Conservation (phyloP, 2,797 vertebrate species). For the Microtus obscurus region DNA sequence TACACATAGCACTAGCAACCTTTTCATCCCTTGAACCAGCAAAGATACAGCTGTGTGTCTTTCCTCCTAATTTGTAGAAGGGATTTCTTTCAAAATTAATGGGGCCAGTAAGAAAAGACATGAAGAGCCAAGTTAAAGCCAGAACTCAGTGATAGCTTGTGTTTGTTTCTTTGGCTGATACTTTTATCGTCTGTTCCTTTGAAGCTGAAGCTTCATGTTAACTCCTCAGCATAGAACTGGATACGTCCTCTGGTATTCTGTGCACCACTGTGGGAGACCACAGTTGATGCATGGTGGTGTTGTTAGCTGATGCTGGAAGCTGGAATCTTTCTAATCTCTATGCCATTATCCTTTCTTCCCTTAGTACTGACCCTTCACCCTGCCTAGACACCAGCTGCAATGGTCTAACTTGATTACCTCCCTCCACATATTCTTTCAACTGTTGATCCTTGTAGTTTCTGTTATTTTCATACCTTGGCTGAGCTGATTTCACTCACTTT, state of each 20-base stretch:
- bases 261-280: background rate
- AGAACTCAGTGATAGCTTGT: background rate
- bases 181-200: background rate
- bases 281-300: background rate
- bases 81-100: slow-evolving; percentile 14
- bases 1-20: background rate
- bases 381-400: background rate
- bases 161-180: background rate
- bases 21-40: background rate
- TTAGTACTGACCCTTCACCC: background rate
- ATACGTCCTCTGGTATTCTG: background rate
- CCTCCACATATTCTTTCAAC: background rate
- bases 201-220: background rate
- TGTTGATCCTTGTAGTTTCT: background rate
- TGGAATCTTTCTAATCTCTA: background rate
- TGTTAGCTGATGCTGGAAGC: background rate
- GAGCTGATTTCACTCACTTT: background rate
- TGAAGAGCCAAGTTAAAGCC: background rate
- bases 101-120: slow-evolving; percentile 1
- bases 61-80: background rate
- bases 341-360: background rate
- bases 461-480: background rate
- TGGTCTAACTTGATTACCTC: background rate
- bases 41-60: background rate
- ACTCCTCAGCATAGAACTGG: background rate